Percentiles rank a stretch among this genome's conserved stretches.
phyloP scores from a whole-genome alignment of 2,113 vertebrate species.

The Anolis carolinensis region DNA sequence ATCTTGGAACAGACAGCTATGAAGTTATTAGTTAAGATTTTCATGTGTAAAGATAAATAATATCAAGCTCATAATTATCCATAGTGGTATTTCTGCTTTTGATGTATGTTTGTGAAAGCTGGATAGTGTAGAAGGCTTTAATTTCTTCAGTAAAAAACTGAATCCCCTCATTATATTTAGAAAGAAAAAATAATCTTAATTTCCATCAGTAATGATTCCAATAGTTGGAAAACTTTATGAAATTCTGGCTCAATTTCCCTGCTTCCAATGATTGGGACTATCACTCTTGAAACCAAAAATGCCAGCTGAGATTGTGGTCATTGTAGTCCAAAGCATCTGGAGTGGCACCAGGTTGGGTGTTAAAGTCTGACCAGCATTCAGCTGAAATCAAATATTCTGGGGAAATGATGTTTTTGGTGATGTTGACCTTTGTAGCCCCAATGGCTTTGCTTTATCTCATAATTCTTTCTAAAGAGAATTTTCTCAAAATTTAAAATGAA shows the following conservation, averaged over 20 bases:
- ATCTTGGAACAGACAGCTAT: no score
- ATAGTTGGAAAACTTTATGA: not conserved
- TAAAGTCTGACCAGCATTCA: not conserved
- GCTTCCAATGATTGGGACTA: not conserved
- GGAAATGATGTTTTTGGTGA: not conserved
- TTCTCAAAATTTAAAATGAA: not conserved
- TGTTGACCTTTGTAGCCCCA: not conserved
- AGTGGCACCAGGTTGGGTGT: not conserved
- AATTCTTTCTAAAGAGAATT: not conserved
- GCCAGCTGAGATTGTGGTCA: not conserved
- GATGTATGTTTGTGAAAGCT: no score
- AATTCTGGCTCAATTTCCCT: not conserved
- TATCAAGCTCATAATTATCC: no score
- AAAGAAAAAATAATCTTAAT: not conserved
- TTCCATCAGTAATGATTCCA: slow-evolving; percentile 8
- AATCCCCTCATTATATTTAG: not conserved
- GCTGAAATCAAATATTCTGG: not conserved
- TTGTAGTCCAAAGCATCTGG: not conserved
- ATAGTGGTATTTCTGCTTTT: no score
- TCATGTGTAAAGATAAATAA: no score
- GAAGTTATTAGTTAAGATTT: no score
- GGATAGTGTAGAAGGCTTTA: no score
- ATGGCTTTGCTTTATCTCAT: not conserved
- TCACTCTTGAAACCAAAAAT: not conserved
- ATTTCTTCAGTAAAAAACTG: not conserved